Base-by-base conservation (phyloP, 2,888 invertebrate genomes). In the Nebria salina region DNA sequence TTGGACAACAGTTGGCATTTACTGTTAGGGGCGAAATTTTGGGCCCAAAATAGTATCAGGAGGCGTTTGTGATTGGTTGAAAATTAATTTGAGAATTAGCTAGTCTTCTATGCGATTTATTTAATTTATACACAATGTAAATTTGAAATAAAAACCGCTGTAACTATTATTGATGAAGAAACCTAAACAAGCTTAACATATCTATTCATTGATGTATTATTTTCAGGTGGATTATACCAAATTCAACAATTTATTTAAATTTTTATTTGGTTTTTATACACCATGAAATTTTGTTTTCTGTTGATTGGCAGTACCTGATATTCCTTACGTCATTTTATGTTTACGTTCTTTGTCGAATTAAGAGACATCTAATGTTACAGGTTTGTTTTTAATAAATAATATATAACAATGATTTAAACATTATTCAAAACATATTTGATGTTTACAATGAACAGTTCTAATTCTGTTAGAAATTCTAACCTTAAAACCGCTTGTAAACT, bases 231-330 rank as follows among this genome's bases (percentile, higher is more conserved):
- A 80, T 68, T 68, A 64, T 64, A 70, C 64, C 75, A 80, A 70
- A 75, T 75, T 11, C 54, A 43, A 42, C 65, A 54, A 66, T 70
- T 65, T 70, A 43, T 73, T 9, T 75, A 64, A 75, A 75, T 42
- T 41, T 73, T 73, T 41, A 42, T 73, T 72, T 73, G 9, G 15
- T 42, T 73, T 41, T 73, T 8, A 11, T 13, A 41, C 34, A 42
- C 70, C 64, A 68, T 75, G 72, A 75, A 78, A 80, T 26, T 75
- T 75, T 25, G 43, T 75, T 78, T 70, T 80, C 75, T 80, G 72
- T 80, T 79, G 68, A 75, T 75, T 80, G 80, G 80, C 75, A 70
- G 72, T 72, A 75, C 80, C 75, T 75, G 79, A 75, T 75, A 70
- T 75, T 70, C 34, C 70, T 54, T 34, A 34, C 34, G 25, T 15